phyloP scores from a whole-genome alignment of 2,113 vertebrate species.

The Synodontis membranacea region DNA sequence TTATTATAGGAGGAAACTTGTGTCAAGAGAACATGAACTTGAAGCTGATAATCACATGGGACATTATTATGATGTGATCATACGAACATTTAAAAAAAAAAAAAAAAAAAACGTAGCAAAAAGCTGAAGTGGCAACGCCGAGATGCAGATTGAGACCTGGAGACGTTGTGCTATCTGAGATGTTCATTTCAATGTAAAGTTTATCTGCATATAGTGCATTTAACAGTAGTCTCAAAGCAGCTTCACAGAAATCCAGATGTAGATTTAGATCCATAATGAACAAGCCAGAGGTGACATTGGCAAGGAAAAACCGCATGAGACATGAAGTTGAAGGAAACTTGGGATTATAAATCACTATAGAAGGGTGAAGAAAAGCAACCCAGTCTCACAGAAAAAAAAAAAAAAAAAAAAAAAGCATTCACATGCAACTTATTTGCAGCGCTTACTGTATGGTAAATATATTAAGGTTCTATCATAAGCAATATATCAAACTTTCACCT shows the following conservation, averaged over 20 bases:
- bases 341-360: not conserved
- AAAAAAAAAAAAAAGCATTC: too few relatives aligned
- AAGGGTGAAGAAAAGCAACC: not conserved
- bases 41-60: too few relatives aligned
- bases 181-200: not conserved
- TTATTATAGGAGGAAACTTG: not conserved
- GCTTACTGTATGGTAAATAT: not conserved
- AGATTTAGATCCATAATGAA: not conserved
- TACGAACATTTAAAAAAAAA: not conserved
- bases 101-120: too few relatives aligned
- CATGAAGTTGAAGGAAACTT: not conserved
- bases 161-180: too few relatives aligned
- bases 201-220: not conserved
- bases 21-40: too few relatives aligned
- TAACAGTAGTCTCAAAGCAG: not conserved
- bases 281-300: not conserved
- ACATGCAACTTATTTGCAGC: too few relatives aligned
- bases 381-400: not conserved
- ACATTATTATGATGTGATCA: too few relatives aligned
- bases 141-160: too few relatives aligned
- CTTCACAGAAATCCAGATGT: not conserved
- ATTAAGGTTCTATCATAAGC: not conserved
- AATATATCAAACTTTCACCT: too few relatives aligned
- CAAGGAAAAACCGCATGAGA: not conserved
- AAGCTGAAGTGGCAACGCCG: too few relatives aligned